Evolutionary conservation across 1,140 invertebrate species (phyloP), one percentile per base, ranked within the genome.

Genomic region (Drosophila willistoni): DNA sequence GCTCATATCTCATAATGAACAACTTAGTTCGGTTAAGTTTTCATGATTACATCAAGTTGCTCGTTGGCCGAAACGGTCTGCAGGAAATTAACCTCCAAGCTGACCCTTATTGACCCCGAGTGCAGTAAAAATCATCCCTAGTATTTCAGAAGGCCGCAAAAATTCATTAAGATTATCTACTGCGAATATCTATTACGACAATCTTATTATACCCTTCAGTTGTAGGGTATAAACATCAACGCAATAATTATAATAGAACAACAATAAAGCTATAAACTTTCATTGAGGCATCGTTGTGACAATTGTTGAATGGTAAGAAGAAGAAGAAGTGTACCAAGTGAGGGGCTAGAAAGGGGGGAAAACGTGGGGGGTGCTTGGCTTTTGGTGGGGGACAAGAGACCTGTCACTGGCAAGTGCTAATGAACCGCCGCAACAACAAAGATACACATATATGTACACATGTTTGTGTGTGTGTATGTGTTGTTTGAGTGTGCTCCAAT

Each of bases 351-450:
- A 25, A 34, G 0, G 33, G 34, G 1, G 19, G 13, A 13, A 25
- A 1, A 29, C 3, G 5, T 29, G 29, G 33, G 6, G 54, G 3
- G 12, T 0, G n/a, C 34, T 36, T 10, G n/a, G 34, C 14, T 39
- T 29, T 29, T 29, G 29, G 34, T 36, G 33, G 7, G 17, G 44
- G 10, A 65, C 22, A 44, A 73, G 41, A 44, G 64, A 79, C 85
- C 75, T 78, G 80, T 81, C 84, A 80, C 80, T 62, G 80, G 76
- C 84, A 89, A 83, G 83, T 89, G 84, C 83, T 89, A 87, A 87
- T 87, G 83, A 87, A 87, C 83, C 74, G 54, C 76, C 65, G 17
- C 73, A 68, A 51, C 19, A 54, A 65, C 63, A 66, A 69, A 70
- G 84, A 82, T 66, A 68, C 41, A 33, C n/a, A 51, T 33, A 67